Base-by-base conservation (phyloP, 37 sponge, comb jelly and placozoan species). In the Cladorhizidae sp. region DNA sequence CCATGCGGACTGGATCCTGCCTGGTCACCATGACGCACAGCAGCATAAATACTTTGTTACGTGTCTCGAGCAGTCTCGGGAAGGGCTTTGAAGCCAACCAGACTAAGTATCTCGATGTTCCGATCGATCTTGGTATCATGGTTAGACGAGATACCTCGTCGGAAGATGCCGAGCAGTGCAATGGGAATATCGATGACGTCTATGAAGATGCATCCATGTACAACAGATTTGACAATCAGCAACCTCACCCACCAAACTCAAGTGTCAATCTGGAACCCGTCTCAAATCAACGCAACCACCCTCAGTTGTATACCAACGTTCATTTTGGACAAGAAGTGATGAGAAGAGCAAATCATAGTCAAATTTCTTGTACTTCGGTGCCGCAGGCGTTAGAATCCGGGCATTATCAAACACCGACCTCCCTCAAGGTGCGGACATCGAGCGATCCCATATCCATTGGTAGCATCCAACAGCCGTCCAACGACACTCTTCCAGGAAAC, bases 41-140 rank as follows among this genome's bases (percentile, higher is more conserved):
- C 40, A 67, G 49, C 39, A 67, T 72, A 0, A 78, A 88, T n/a
- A 57, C 62, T 0, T 88, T 83, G 1, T 32, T 88, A 21, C 74
- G 77, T 40, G 82, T 76, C 40, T 69, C 88, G 2, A 88, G 83
- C 70, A 58, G 59, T 43, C 70, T 82, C 20, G 75, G 75, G 21
- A 26, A 57, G 22, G 29, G 17, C 35, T 32, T 57, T 39, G 73
- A 43, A 9, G 21, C 43, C 8, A 59, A 26, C 9, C 20, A 35
- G 0, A 32, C 64, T 21, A 55, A 58, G 20, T 56, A 77, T 64
- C 45, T 82, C 0, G 88, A 88, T 20, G 81, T 88, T n/a, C 88
- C 88, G 1, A 61, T 82, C 28, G 77, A 81, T 42, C 73, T 88
- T 29, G 62, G 77, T 7, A 88, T 88, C 54, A 50, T 70, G 59